Evolutionary conservation across 2,888 invertebrate genomes (phyloP).

Genomic region (Caenorhabditis sulstoni): DNA sequence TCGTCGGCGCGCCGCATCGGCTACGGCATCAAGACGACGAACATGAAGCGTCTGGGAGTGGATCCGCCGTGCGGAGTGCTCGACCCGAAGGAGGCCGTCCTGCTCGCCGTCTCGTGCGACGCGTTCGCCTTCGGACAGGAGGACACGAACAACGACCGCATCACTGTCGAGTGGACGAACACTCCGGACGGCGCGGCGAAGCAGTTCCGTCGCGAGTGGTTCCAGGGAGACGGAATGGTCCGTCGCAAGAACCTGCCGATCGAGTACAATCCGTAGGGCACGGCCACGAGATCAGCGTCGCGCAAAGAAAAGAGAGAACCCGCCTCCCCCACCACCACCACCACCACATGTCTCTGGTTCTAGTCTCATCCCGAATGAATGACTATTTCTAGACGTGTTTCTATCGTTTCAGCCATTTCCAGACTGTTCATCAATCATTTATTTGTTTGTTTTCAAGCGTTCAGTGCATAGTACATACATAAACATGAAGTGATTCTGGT

Average conservation of each 20-base stretch:
- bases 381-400: too few relatives aligned
- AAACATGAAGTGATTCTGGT: slow-evolving; percentile 2
- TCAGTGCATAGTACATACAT: not conserved
- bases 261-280: slow-evolving; percentile 59
- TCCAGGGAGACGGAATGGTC: slow-evolving; percentile 74
- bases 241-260: slow-evolving; percentile 69
- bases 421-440: too few relatives aligned
- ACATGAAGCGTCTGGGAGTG: slow-evolving; percentile 5
- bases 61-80: slow-evolving; percentile 9
- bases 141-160: slow-evolving; percentile 10
- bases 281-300: not conserved
- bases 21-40: slow-evolving; percentile 1
- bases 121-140: slow-evolving; percentile 17
- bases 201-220: slow-evolving; percentile 74
- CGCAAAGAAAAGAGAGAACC: not conserved
- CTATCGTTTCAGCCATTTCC: too few relatives aligned
- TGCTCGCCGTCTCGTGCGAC: slow-evolving; percentile 6
- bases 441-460: too few relatives aligned
- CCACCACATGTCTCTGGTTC: too few relatives aligned
- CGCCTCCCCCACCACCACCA: too few relatives aligned
- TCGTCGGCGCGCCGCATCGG: slow-evolving; percentile 58
- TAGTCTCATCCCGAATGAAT: too few relatives aligned
- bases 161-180: slow-evolving; percentile 13
- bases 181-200: slow-evolving; percentile 61
- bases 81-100: slow-evolving; percentile 5